phyloP scores from a whole-genome alignment of 2,797 vertebrate genomes.

The Glossophaga mutica region DNA sequence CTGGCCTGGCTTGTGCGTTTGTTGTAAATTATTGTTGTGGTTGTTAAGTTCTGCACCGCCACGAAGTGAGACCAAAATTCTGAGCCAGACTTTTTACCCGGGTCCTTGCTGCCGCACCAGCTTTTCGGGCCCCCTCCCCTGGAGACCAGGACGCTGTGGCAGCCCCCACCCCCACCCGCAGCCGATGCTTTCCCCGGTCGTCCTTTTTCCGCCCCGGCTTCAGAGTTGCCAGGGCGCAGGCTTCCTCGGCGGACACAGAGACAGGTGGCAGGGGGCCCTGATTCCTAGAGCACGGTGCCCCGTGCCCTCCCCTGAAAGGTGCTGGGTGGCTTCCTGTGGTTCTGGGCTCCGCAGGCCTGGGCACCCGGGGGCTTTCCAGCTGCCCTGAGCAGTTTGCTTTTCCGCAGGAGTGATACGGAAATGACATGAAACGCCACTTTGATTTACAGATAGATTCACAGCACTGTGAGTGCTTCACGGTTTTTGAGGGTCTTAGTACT shows the following conservation, averaged over 20 bases:
- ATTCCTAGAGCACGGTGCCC: neutral
- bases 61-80: neutral
- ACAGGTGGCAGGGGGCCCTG: neutral
- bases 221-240: no score
- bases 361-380: neutral
- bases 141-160: neutral
- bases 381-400: neutral
- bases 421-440: neutral
- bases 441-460: neutral
- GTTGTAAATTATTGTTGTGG: neutral
- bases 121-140: rapidly evolving
- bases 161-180: neutral
- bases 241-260: neutral
- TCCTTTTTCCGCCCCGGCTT: neutral
- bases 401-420: neutral
- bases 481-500: neutral
- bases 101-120: rapidly evolving
- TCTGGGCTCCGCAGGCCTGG: neutral
- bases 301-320: neutral
- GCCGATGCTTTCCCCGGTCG: rapidly evolving
- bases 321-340: no score
- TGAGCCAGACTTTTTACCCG: rapidly evolving
- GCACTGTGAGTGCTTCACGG: neutral
- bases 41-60: neutral
- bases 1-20: neutral